Base-by-base conservation (phyloP, 2,888 invertebrate genomes). In the Metopia argyrocephala region DNA sequence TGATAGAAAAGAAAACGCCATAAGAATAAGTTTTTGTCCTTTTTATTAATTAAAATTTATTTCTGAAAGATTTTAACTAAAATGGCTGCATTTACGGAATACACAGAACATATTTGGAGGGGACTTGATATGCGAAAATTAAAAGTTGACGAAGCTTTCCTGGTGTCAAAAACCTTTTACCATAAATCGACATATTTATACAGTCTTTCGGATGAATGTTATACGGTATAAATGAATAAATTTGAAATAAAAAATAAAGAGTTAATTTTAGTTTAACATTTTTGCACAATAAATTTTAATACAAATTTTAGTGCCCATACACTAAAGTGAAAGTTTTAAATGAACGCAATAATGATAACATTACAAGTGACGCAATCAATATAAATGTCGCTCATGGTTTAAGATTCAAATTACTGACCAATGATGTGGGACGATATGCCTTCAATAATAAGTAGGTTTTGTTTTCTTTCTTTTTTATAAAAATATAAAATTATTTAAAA, bases 141-240 rank as follows among this genome's bases (percentile, higher is more conserved):
- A 85, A 88, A 89, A 80, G 92, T 93, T 86, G 95, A 96, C 86
- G 91, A 95, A 89, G 95, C 95, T 0, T 95, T 93, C 85, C 89
- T 92, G 85, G 90, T 91, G 75, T 90, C 92, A 38, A 87, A 86
- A 18, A 91, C 88, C 18, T 84, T 83, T n/a, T 85, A 86, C 64
- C 84, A 84, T 82, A 68, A 88, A 5, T 87, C 88, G 76, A 90
- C 92, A 12, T 93, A 92, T 86, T 90, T 95, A 4, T 95, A 95
- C 86, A 91, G 92, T 23, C 92, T 95, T 0, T 94, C 94, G 20
- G 93, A 93, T 71, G 94, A 95, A 85, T 96, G 95, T 86, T 92
- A 93, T 86, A 91, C 92, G 89, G 95, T 95, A 89, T 92, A 92
- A 2, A 15, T 71, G 48, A 28, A 21, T 25, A 21, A 46, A n/a